Conservation (phyloP, 2,888 invertebrate genomes). For the Diachrysia chrysitis region DNA sequence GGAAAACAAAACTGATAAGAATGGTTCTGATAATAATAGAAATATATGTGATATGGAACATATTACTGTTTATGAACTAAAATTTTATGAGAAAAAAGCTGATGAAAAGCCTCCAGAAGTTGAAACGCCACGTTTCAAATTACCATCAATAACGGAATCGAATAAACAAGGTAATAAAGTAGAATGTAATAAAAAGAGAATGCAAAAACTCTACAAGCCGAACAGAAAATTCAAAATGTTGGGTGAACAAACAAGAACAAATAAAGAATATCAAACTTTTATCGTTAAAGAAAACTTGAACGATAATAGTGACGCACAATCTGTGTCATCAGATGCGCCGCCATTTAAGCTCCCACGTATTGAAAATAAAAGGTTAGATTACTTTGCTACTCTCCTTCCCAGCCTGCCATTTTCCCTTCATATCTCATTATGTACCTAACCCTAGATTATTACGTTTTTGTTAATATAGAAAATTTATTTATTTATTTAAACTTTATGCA, state of each 20-base stretch:
- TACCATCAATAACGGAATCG: slow-evolving; percentile 78
- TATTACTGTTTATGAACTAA: slow-evolving; percentile 80
- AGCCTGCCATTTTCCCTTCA: slow-evolving; percentile 18
- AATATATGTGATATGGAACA: slow-evolving; percentile 81
- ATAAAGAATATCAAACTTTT: slow-evolving; percentile 77
- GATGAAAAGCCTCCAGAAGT: slow-evolving; percentile 38
- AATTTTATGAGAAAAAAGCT: slow-evolving; percentile 68
- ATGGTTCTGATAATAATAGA: slow-evolving; percentile 48
- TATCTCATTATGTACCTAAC: neutral
- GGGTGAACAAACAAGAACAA: slow-evolving; percentile 71
- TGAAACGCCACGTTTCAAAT: slow-evolving; percentile 64
- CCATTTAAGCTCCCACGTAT: slow-evolving; percentile 85
- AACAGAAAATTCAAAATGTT: slow-evolving; percentile 75
- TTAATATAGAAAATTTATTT: neutral
- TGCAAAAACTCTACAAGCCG: slow-evolving; percentile 72
- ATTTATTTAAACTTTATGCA: too few species aligned
- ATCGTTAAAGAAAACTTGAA: slow-evolving; percentile 72
- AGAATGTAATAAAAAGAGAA: slow-evolving; percentile 69
- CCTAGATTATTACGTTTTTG: neutral
- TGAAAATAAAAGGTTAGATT: slow-evolving; percentile 81
- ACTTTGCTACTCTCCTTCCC: slow-evolving; percentile 51
- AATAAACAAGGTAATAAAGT: slow-evolving; percentile 71
- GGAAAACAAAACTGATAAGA: slow-evolving; percentile 40
- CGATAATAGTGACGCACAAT: slow-evolving; percentile 76
- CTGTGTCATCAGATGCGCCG: slow-evolving; percentile 77